Conservation (phyloP, 2,113 vertebrate genomes). For the Phalacrocorax aristotelis region DNA sequence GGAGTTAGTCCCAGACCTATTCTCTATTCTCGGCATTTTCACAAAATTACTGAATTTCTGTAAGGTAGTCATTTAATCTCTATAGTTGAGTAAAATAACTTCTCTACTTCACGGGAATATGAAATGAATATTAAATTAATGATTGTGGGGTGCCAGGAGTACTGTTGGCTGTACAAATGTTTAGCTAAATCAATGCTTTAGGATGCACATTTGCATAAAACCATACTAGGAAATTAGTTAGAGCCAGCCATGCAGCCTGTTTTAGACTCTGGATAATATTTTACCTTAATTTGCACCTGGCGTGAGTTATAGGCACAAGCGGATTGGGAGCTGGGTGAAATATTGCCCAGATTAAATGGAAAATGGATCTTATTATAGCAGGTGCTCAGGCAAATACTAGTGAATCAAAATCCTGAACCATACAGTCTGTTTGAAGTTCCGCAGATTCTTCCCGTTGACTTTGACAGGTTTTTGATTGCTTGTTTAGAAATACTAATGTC, state of each 20-base stretch:
- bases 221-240: background rate
- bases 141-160: background rate
- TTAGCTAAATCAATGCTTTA: background rate
- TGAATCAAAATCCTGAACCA: background rate
- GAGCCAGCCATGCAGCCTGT: background rate
- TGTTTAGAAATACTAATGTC: background rate
- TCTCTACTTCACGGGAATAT: background rate
- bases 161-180: background rate
- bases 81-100: background rate
- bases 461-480: background rate
- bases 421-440: background rate
- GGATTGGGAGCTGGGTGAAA: background rate
- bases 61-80: background rate
- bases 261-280: background rate
- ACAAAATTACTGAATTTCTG: background rate
- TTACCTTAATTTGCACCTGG: conserved; percentile 23
- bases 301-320: background rate
- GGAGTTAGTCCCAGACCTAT: background rate
- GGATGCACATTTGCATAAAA: conserved; percentile 14
- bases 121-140: conserved; percentile 1
- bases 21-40: background rate
- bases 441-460: background rate
- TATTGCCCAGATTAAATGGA: background rate
- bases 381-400: background rate
- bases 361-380: background rate